Base-by-base conservation (phyloP, 1,140 invertebrate species). In the Zaprionus capensis region DNA sequence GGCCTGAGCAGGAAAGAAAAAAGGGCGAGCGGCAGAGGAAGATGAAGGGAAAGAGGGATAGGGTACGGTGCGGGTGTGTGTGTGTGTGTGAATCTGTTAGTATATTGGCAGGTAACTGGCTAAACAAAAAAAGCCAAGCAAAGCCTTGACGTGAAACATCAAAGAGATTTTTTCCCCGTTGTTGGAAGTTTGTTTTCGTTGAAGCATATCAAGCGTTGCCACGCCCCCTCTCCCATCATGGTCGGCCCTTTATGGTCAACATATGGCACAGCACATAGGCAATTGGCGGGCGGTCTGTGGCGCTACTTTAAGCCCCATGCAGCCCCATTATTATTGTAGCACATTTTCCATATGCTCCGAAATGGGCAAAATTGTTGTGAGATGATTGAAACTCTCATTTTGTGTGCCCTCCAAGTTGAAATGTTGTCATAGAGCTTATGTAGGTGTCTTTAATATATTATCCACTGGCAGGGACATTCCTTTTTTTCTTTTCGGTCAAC, bases 121-220 rank as follows among this genome's bases (percentile, higher is more conserved):
- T 49, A 68, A 58, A 58, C 36, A 68, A 59, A 51, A 24, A 51
- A 51, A 51, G 20, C 22, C n/a, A n/a, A 31, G n/a, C 46, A 14
- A 70, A 62, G 17, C 31, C 67, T 24, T 56, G 65, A 69, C 58
- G 66, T 65, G 59, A 71, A 71, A 76, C 73, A 76, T 76, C 73
- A 76, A 71, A 76, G 73, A 53, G 68, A 31, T 41, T 46, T 62
- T 56, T 51, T 51, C 15, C 24, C 15, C 61, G 57, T 55, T 22
- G 26, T 44, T 55, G 46, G 46, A 61, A 31, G 17, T 59, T 22
- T 51, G 46, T 51, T 51, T n/a, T 5, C 17, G 12, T 55, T 44
- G 15, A 17, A 53, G 56, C 65, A 74, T 73, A 68, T 61, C 71
- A 62, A 74, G 68, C 53, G 22, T 20, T 41, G 38, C 58, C 49